Evolutionary conservation across 2,113 vertebrate species (phyloP).

Genomic region (Saiga tatarica): DNA sequence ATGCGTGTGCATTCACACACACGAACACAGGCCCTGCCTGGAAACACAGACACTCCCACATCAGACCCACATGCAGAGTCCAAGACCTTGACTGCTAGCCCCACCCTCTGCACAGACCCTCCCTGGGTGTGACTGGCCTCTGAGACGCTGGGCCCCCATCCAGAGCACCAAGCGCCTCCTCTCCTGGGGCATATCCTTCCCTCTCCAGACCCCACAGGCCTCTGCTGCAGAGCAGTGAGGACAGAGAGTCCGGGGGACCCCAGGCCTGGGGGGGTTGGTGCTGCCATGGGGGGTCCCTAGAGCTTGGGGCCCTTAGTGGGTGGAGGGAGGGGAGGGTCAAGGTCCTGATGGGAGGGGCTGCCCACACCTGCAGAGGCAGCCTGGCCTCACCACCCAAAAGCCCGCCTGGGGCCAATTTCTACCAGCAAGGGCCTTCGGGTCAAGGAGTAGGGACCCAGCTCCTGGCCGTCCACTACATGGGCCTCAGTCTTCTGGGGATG

Average conservation of each 20-base stretch:
- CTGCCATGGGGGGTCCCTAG: not conserved
- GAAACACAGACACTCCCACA: not conserved
- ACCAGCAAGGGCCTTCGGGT: not conserved
- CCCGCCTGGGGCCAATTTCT: not conserved
- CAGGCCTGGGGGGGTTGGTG: not conserved
- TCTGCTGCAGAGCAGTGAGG: not conserved
- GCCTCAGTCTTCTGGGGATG: not conserved
- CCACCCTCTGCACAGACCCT: conserved; percentile 44
- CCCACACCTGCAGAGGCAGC: not conserved
- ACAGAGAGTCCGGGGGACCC: not conserved
- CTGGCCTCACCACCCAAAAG: not conserved
- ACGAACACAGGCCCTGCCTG: not conserved
- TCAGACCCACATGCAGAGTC: conserved; percentile 34
- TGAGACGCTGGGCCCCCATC: not conserved
- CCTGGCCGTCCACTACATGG: rapidly evolving
- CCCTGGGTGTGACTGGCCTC: conserved; percentile 41
- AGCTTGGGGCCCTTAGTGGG: not conserved
- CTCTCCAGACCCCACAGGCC: not conserved
- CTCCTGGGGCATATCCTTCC: not conserved
- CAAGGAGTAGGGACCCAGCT: not conserved
- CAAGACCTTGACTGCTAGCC: not conserved
- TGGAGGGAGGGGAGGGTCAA: not conserved
- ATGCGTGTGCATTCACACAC: not conserved
- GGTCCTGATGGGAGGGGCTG: not conserved
- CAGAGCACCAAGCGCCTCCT: not conserved